Base-by-base conservation (phyloP, 2,888 invertebrate species). In the Nomada ruficornis region DNA sequence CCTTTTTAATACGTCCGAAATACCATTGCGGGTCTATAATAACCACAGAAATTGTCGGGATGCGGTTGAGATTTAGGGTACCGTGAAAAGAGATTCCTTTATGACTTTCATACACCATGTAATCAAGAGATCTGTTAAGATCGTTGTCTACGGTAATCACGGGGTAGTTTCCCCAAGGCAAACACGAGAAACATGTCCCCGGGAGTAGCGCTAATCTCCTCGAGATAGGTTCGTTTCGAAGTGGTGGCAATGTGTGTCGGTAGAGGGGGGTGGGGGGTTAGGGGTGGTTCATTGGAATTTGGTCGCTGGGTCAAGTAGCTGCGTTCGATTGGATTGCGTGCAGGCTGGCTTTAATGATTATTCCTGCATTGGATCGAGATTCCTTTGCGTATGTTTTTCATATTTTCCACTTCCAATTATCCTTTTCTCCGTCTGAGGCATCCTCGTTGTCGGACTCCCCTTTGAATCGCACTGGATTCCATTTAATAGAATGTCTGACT, bases 241-340 rank as follows among this genome's bases (percentile, higher is more conserved):
- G 80, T 69, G 67, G 36, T 57, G 77, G 57, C 69, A 47, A 62
- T 75, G 81, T 85, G 80, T 80, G 83, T 77, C 67, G 26, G 54
- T 5, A 52, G 67, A 26, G 5, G 29, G 70, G 42, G 44, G 47
- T 26, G 57, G 29, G 54, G 36, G 69, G n/a, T n/a, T 79, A 81
- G 84, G 77, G 82, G 79, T 50, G 80, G 85, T 81, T 89, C 89
- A 92, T 92, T 92, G 92, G 91, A 91, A 92, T 92, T 92, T 89
- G 89, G 91, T 91, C 84, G 89, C 63, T 74, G 84, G 90, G 90
- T 91, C 89, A 91, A 91, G 90, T 89, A 86, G 89, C 89, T 89
- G 90, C 90, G 90, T 91, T 88, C 88, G 86, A 90, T 90, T 87
- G 91, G 89, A 91, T 93, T 92, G 89, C 90, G 86, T 84, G 83